Evolutionary conservation across 1,140 invertebrate genomes (phyloP), one percentile per base, ranked within the genome.

Genomic region (Psilanteris sp.): DNA sequence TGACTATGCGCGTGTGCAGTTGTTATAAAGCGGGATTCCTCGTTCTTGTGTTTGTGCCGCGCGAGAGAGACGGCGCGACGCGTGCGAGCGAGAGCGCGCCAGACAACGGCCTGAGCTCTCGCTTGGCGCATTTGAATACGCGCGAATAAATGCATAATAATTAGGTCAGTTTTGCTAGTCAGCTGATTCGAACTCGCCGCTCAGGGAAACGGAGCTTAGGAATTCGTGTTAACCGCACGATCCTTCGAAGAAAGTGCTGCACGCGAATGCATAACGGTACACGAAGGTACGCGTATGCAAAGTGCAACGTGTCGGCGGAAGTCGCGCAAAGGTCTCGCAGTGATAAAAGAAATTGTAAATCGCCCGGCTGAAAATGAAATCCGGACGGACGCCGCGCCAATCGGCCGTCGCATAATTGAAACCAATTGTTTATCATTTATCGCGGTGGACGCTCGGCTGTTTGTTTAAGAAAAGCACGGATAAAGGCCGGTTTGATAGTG

Each of bases 141-240:
- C 83, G 85, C 78, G 85, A 88, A 88, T 88, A 88, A 88, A 88
- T 88, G 86, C 87, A 88, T 88, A 88, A 88, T 88, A 88, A 88
- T 88, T 88, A 88, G 87, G 87, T 88, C 87, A 88, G 83, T 87
- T 88, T 88, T 85, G 80, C 85, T 87, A 87, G 87, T 88, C 86
- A 88, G 87, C 87, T 88, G 87, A 88, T 87, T 81, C 83, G 52
- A 78, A 68, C 54, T 50, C 64, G 59, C 74, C 71, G 80, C 73
- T 71, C 66, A 41, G 73, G 67, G 66, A 73, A 79, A 79, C 79
- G 66, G 80, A 79, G 78, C 79, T 81, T 81, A 80, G 81, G 81
- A 80, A 80, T 76, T 75, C 67, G 66, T 75, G 77, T 77, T 77
- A 77, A 77, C 67, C 54, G 67, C 72, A 68, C 66, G 71, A 67